Evolutionary conservation across 2,113 vertebrate genomes (phyloP).

Genomic region (Psephotus haematonotus): DNA sequence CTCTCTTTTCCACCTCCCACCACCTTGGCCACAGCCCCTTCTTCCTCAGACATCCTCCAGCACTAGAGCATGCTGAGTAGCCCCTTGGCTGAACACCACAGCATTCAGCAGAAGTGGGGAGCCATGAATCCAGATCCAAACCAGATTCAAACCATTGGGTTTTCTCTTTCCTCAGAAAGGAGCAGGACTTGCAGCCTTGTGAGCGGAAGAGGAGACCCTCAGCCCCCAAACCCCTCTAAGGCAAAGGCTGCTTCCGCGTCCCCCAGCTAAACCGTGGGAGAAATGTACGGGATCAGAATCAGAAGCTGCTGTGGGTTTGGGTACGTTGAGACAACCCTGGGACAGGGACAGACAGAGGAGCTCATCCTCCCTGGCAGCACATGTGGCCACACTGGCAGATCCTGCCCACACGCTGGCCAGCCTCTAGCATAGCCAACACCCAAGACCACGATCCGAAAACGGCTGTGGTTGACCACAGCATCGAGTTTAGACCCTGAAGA

Average conservation of each 20-base stretch:
- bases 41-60: neutral
- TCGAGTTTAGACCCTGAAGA: neutral
- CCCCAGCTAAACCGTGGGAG: fast-evolving
- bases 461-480: neutral
- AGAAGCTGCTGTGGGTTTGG: neutral
- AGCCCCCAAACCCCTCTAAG: neutral
- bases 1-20: neutral
- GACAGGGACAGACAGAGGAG: neutral
- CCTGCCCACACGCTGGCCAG: fast-evolving
- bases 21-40: neutral
- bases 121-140: neutral
- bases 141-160: neutral
- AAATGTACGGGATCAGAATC: neutral
- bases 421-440: neutral
- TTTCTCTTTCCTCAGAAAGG: neutral
- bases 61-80: neutral
- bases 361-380: fast-evolving
- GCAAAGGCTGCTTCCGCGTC: no score
- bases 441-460: fast-evolving
- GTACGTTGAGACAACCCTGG: fast-evolving
- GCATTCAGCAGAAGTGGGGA: neutral
- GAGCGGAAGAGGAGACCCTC: neutral
- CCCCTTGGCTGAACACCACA: fast-evolving
- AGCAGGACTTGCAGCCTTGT: neutral
- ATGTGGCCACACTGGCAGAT: fast-evolving